Evolutionary conservation across 2,113 vertebrate genomes (phyloP).

Genomic region (Rhinoderma darwinii): DNA sequence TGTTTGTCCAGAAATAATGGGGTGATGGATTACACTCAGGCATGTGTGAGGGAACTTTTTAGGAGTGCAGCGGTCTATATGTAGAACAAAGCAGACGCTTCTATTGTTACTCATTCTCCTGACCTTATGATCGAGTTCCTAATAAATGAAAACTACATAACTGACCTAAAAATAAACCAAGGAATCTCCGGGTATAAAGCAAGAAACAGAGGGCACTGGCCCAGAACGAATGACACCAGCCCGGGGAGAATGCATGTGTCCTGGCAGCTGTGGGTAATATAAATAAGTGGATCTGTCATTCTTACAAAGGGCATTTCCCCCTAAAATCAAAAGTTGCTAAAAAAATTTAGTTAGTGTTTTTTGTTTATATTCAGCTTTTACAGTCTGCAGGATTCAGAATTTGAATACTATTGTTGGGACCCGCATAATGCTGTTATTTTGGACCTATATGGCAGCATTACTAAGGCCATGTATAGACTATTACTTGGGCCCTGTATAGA

Average conservation of each 20-base stretch:
- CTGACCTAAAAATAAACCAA: conserved; percentile 12
- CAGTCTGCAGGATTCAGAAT: too few species aligned
- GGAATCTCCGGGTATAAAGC: conserved; percentile 16
- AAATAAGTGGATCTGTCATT: too few species aligned
- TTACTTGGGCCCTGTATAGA: too few species aligned
- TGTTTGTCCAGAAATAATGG: neutral
- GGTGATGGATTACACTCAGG: neutral
- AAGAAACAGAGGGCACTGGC: neutral
- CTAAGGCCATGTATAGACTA: too few species aligned
- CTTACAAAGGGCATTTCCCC: neutral
- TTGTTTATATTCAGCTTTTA: too few species aligned
- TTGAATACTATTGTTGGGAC: too few species aligned
- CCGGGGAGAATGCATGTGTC: too few species aligned
- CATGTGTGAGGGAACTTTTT: neutral
- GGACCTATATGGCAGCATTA: too few species aligned
- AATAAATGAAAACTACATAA: neutral
- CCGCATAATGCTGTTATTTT: too few species aligned
- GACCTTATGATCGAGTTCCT: conserved; percentile 21
- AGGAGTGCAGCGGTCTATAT: neutral
- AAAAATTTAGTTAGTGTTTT: too few species aligned
- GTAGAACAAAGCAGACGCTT: neutral
- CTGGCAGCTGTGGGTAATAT: too few species aligned
- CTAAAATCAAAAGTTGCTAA: too few species aligned
- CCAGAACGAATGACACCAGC: neutral
- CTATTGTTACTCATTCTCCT: conserved; percentile 33